Evolutionary conservation across 2,113 vertebrate genomes (phyloP).

Genomic region (Garra rufa): DNA sequence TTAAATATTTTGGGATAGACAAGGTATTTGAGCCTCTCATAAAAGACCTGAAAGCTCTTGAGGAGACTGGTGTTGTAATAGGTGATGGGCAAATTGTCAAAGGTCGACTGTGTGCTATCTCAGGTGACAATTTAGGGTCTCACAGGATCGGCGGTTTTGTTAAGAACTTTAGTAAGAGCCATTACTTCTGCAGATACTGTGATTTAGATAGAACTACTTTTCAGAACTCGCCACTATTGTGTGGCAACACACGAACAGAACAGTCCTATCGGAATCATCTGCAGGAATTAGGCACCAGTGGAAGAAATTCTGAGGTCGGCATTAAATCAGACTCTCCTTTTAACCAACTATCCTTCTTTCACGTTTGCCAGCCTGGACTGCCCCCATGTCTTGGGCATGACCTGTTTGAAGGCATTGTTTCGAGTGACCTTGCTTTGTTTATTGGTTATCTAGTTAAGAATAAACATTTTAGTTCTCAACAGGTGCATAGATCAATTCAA

Average conservation of each 20-base stretch:
- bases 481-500: slow-evolving; percentile 31
- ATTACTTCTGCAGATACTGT: slow-evolving; percentile 3
- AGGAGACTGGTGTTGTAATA: slow-evolving; percentile 28
- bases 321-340: neutral
- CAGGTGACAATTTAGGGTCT: neutral
- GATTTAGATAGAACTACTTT: neutral
- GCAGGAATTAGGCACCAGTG: neutral
- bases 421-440: slow-evolving; percentile 1
- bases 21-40: slow-evolving; percentile 34
- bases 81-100: slow-evolving; percentile 2
- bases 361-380: neutral
- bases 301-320: neutral
- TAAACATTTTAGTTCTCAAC: slow-evolving; percentile 32
- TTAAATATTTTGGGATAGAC: slow-evolving; percentile 29
- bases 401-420: neutral
- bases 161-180: neutral
- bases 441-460: neutral
- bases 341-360: slow-evolving; percentile 10
- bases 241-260: neutral
- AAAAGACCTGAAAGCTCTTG: slow-evolving; percentile 22
- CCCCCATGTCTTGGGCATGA: slow-evolving; percentile 2
- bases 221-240: neutral
- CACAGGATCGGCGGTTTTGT: neutral
- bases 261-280: neutral
- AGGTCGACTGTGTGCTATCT: neutral